Conservation (phyloP, 2,113 vertebrate species). For the Ancistrus triradiatus region DNA sequence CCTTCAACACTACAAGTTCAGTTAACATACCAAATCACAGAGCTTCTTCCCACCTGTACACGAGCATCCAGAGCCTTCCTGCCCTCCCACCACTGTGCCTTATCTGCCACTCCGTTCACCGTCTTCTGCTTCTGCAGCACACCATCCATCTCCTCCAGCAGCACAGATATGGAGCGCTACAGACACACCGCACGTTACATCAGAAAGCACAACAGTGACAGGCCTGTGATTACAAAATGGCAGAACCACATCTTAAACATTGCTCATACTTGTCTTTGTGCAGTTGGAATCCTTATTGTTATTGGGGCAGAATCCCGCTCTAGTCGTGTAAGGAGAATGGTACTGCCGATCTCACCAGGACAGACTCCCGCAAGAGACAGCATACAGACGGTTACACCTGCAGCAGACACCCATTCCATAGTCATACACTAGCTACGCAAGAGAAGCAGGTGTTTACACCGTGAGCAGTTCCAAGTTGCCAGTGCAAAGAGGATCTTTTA, state of each 20-base stretch:
- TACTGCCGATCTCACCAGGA: slow-evolving; percentile 63
- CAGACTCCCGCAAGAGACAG: slow-evolving; percentile 69
- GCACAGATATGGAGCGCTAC: slow-evolving; percentile 17
- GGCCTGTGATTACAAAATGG: background rate
- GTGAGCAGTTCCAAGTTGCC: too few species aligned
- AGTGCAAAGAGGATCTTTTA: slow-evolving; percentile 47
- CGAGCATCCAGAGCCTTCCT: slow-evolving; percentile 73
- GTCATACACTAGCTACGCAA: background rate
- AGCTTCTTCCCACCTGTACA: slow-evolving; percentile 69
- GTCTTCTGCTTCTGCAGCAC: slow-evolving; percentile 83
- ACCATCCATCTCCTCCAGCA: slow-evolving; percentile 74
- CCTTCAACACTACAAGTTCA: too few species aligned
- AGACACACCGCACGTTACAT: background rate
- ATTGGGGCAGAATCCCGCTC: slow-evolving; percentile 68
- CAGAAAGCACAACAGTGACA: background rate
- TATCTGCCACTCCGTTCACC: slow-evolving; percentile 73
- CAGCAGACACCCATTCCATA: background rate
- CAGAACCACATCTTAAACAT: background rate
- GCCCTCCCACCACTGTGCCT: slow-evolving; percentile 82
- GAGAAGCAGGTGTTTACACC: background rate
- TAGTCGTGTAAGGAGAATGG: slow-evolving; percentile 77
- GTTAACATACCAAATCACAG: too few species aligned
- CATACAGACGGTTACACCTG: slow-evolving; percentile 80
- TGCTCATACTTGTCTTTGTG: slow-evolving; percentile 66
- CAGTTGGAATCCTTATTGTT: slow-evolving; percentile 74